Conservation (phyloP, 2,888 invertebrate genomes). For the Ferdinandea cuprea region DNA sequence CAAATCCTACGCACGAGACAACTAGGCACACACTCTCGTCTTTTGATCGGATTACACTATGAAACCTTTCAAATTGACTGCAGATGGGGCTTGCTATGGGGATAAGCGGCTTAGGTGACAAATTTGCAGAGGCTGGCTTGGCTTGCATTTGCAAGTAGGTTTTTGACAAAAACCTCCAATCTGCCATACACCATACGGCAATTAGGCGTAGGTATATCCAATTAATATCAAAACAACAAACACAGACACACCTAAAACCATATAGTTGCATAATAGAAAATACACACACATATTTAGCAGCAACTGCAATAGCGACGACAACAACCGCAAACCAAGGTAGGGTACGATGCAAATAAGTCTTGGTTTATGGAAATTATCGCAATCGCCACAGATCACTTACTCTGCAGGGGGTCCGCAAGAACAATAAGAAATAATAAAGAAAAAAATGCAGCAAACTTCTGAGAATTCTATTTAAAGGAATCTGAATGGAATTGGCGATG, state of each 20-base stretch:
- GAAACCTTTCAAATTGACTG: slow-evolving; percentile 56
- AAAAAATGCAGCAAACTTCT: slow-evolving; percentile 4
- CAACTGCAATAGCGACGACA: background rate
- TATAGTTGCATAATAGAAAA: slow-evolving; percentile 20
- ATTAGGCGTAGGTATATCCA: slow-evolving; percentile 37
- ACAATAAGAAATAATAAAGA: background rate
- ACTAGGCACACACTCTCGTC: background rate
- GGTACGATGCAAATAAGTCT: background rate
- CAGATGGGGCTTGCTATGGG: slow-evolving; percentile 3
- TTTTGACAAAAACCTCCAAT: slow-evolving; percentile 8
- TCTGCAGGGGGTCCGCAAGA: slow-evolving; percentile 29
- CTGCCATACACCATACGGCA: slow-evolving; percentile 7
- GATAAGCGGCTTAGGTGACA: slow-evolving; percentile 30
- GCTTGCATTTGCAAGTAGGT: slow-evolving; percentile 10
- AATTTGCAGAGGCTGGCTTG: slow-evolving; percentile 42
- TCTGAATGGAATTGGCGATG: background rate
- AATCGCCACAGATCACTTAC: slow-evolving; percentile 4
- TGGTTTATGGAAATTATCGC: slow-evolving; percentile 6
- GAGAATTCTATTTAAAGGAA: slow-evolving; percentile 33
- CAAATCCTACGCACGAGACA: slow-evolving; percentile 33
- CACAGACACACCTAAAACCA: slow-evolving; percentile 3
- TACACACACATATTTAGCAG: too few species aligned
- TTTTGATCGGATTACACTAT: slow-evolving; percentile 47
- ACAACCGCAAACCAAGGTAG: slow-evolving; percentile 18
- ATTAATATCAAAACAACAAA: slow-evolving; percentile 14